Percentiles rank a stretch among this genome's conserved stretches.
Evolutionary conservation across 2,113 vertebrate genomes (phyloP).

Genomic region (Prionailurus bengalensis): DNA sequence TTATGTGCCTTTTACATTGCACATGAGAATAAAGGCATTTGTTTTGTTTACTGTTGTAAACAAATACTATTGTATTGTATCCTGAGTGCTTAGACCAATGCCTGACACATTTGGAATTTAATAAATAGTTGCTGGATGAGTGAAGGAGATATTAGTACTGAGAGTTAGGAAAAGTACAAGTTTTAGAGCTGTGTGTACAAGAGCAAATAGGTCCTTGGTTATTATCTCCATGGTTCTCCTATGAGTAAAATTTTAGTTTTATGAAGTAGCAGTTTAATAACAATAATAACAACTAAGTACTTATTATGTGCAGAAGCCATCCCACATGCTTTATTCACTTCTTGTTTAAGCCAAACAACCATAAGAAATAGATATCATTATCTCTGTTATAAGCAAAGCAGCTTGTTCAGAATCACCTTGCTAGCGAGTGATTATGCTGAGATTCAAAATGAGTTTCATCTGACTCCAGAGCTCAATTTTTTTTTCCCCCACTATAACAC

Average conservation of each 20-base stretch:
- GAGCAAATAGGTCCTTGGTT: not conserved
- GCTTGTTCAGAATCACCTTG: constrained; percentile 23
- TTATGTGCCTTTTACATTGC: not conserved
- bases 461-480: constrained; percentile 6
- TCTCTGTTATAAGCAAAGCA: constrained; percentile 12
- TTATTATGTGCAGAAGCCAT: not conserved
- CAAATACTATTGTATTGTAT: not conserved
- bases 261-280: constrained; percentile 30
- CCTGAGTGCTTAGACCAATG: not conserved
- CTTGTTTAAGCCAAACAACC: not conserved
- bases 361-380: constrained; percentile 33
- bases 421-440: not conserved
- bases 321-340: not conserved
- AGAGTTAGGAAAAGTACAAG: constrained; percentile 20
- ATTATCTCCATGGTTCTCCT: not conserved
- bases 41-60: not conserved
- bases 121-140: not conserved
- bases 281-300: not conserved
- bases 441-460: constrained; percentile 47
- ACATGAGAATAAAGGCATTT: not conserved
- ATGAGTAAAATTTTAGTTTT: constrained; percentile 43
- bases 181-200: not conserved
- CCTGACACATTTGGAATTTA: not conserved
- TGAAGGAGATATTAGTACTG: not conserved
- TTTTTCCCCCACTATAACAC: not conserved